Base-by-base conservation (phyloP, 2,888 invertebrate species). In the Amphipoea oculea region DNA sequence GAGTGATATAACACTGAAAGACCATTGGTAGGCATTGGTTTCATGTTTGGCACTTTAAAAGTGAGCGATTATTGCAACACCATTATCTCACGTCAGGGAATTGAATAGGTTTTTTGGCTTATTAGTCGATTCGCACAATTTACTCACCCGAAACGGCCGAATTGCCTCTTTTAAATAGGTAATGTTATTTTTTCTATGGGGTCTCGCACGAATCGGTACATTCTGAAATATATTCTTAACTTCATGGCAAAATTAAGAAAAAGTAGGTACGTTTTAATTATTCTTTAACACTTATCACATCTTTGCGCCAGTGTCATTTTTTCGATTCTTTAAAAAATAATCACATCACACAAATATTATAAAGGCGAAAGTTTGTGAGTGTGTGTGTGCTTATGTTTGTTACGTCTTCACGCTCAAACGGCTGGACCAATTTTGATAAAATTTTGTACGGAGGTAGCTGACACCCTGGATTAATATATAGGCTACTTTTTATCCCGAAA, bases 31-130 rank as follows among this genome's bases (percentile, higher is more conserved):
- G 83, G 23, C 9, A 17, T 54, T n/a, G 51, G 14, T 60, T 70
- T 73, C 40, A 62, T 62, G 76, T 76, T 85, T 83, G 85, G 82
- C 83, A 83, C 83, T 81, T 76, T 73, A 42, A 69, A 63, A 76
- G 62, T 76, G 45, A 73, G 54, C 23, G 11, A 42, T 69, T 72
- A 54, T 36, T 63, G 20, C 20, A 68, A 69, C 29, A 42, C n/a
- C 54, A 57, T 42, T 66, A 3, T 45, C 7, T 40, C 14, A 40
- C 14, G 5, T 40, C 36, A n/a, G 0, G 5, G 4, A 14, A 23
- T 65, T 40, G 12, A 40, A 23, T 71, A 14, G 2, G 29, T 54
- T 62, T 14, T 57, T 60, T n/a, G 57, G n/a, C 57, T 60, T 60
- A 60, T 12, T n/a, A 60, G n/a, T 60, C n/a, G 11, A 60, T n/a